These are phyloP conservation scores for Thalassarche chlororhynchos DNA, from an alignment of 2,113 vertebrate species.

Conservation along the genomic window DNA sequence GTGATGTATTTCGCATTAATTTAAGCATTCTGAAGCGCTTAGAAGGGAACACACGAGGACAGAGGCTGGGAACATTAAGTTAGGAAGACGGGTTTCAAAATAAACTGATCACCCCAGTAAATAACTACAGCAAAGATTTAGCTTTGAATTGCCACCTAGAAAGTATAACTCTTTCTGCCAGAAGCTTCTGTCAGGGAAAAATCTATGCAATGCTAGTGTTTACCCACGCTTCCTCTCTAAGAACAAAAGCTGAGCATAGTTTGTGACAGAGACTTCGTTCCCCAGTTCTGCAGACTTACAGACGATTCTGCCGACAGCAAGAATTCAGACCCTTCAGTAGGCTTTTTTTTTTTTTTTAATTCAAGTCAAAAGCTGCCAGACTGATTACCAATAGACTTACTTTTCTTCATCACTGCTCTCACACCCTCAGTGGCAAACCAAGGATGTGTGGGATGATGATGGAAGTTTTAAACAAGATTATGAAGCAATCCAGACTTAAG, in stretches of 20 bases:
- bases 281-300: not conserved
- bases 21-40: not conserved
- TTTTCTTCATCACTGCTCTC: not conserved
- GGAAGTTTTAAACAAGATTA: not conserved
- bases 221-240: not conserved
- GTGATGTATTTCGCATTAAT: not conserved
- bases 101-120: not conserved
- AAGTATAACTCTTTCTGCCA: not conserved
- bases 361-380: not conserved
- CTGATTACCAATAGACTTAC: not conserved
- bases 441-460: not conserved
- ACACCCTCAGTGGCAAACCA: not conserved
- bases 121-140: not conserved
- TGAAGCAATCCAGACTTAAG: not conserved
- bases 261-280: not conserved
- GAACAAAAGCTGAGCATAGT: not conserved
- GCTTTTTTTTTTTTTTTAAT: not conserved
- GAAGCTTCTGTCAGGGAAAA: not conserved
- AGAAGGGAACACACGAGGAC: not conserved
- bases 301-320: not conserved
- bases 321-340: not conserved
- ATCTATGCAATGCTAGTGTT: not conserved
- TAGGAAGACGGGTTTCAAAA: not conserved
- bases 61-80: not conserved
- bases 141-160: not conserved